A percentile compares a stretch with the other conserved stretches of the same genome.
phyloP scores from a whole-genome alignment of 2,888 invertebrate genomes.

The Melipona bicolor region DNA sequence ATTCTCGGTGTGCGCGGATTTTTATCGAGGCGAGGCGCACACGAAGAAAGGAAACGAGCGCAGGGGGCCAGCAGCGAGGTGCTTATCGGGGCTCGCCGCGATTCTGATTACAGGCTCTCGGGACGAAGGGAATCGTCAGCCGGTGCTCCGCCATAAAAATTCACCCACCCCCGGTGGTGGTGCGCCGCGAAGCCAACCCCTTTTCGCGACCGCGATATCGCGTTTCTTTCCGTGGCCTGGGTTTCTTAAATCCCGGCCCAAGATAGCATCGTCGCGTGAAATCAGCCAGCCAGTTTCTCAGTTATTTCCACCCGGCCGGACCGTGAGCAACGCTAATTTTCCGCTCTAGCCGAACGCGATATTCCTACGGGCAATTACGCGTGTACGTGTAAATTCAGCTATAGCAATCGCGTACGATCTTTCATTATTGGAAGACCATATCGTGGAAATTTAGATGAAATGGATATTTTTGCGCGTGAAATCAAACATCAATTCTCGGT shows the following conservation, averaged over 20 bases:
- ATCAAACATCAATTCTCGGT: no score
- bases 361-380: conserved; percentile 14
- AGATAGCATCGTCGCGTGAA: conserved; percentile 54
- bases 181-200: background rate
- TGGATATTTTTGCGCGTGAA: no score
- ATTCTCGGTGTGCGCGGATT: background rate
- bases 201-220: conserved; percentile 19
- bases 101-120: conserved; percentile 45
- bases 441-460: no score
- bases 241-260: conserved; percentile 32
- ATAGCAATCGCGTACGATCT: background rate
- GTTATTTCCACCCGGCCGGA: conserved; percentile 29
- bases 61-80: background rate
- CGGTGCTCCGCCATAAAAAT: conserved; percentile 44
- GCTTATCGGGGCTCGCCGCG: conserved; percentile 24
- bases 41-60: background rate
- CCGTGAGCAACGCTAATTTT: conserved; percentile 55
- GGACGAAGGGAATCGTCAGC: conserved; percentile 32
- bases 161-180: conserved; percentile 7
- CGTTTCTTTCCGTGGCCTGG: conserved; percentile 30
- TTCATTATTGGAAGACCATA: no score
- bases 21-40: background rate
- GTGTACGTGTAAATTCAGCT: background rate
- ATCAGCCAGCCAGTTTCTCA: conserved; percentile 30
- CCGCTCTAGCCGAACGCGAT: conserved; percentile 49